Percentiles rank a stretch among this genome's conserved stretches.
phyloP scores from a whole-genome alignment of 2,113 vertebrate genomes.

The Leucoraja erinaceus region DNA sequence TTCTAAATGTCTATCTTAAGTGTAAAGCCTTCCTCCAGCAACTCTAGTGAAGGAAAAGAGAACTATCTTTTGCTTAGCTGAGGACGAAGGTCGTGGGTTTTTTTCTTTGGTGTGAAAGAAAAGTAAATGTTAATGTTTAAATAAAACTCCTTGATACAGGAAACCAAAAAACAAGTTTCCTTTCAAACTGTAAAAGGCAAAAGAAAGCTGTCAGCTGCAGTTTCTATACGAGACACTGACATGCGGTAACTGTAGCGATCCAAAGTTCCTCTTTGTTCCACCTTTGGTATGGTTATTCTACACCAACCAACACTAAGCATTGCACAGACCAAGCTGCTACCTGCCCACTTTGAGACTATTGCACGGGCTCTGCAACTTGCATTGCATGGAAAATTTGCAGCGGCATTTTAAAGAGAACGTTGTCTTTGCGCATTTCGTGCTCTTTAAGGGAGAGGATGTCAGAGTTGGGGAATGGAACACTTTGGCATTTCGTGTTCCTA shows the following conservation, averaged over 20 bases:
- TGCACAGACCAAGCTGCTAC: not conserved
- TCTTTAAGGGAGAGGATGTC: not conserved
- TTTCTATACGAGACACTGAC: not conserved
- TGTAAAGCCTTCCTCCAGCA: not conserved
- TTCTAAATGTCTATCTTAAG: too few relatives aligned
- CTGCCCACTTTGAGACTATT: not conserved
- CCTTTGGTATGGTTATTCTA: not conserved
- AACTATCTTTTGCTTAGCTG: not conserved
- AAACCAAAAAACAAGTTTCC: not conserved
- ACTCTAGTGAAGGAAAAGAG: not conserved
- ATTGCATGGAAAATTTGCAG: not conserved
- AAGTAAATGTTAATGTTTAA: not conserved
- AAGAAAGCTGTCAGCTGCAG: constrained; percentile 26
- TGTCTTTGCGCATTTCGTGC: not conserved
- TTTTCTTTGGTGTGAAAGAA: not conserved
- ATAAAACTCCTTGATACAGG: not conserved
- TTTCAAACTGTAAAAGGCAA: constrained; percentile 15
- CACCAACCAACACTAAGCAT: too few relatives aligned
- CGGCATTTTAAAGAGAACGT: not conserved
- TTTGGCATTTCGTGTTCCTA: not conserved
- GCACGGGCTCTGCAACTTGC: not conserved
- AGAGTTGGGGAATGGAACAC: not conserved
- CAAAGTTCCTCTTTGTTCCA: not conserved
- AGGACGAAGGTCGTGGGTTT: not conserved
- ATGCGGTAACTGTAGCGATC: not conserved